These are phyloP conservation scores for Leptodactylus fuscus DNA, from an alignment of 2,113 vertebrate genomes.

Conservation along the genomic window DNA sequence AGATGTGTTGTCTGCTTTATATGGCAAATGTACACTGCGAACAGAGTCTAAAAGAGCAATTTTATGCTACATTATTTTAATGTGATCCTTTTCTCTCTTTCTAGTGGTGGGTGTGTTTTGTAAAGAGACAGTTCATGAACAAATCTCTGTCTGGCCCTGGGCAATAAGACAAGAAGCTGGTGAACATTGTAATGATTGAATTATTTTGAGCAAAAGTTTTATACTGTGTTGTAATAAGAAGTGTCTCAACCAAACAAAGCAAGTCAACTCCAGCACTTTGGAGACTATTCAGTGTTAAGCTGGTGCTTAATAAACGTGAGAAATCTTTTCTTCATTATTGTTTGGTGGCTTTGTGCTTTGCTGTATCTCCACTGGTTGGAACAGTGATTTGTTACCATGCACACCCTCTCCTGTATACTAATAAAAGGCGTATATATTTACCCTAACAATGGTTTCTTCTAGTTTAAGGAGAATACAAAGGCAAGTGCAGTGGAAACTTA, in stretches of 20 bases:
- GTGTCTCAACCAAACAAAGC: neutral
- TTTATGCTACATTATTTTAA: neutral
- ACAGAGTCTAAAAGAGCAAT: too few relatives aligned
- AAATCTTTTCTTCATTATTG: conserved; percentile 16
- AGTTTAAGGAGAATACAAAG: neutral
- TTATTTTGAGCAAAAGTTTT: conserved; percentile 67
- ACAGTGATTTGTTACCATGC: neutral
- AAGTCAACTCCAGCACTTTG: conserved; percentile 50
- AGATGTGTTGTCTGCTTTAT: too few relatives aligned
- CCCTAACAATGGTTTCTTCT: neutral
- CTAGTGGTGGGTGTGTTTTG: conserved; percentile 99
- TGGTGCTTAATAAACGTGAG: conserved; percentile 69
- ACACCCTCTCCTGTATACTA: conserved; percentile 25
- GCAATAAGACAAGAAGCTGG: conserved; percentile 75
- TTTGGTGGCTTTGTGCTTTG: conserved; percentile 31
- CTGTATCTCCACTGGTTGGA: conserved; percentile 46
- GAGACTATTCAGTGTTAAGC: conserved; percentile 68
- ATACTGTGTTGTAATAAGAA: conserved; percentile 59
- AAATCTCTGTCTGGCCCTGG: conserved; percentile 97
- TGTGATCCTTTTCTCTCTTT: conserved; percentile 43
- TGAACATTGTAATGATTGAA: conserved; percentile 32
- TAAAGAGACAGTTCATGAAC: conserved; percentile 99
- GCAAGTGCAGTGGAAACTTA: too few relatives aligned
- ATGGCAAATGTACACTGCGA: too few relatives aligned
- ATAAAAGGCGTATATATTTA: conserved; percentile 20